Conservation (phyloP, 2,113 vertebrate species). For the Chauna torquata region DNA sequence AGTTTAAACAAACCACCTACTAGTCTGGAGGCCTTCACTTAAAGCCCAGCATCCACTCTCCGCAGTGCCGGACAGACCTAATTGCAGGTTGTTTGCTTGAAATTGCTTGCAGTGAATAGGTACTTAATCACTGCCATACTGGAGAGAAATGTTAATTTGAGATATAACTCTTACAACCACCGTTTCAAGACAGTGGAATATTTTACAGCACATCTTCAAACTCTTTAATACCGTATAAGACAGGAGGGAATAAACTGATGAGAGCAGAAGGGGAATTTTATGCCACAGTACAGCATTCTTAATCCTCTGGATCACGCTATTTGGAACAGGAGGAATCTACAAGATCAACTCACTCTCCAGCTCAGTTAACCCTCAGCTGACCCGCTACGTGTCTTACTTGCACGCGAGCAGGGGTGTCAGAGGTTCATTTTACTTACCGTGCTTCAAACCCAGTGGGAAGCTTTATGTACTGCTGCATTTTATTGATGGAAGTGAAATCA, state of each 20-base stretch:
- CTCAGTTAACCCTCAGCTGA: not conserved
- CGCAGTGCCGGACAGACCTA: not conserved
- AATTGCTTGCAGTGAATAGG: not conserved
- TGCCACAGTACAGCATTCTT: not conserved
- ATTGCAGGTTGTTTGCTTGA: rapidly evolving
- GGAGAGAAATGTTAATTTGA: not conserved
- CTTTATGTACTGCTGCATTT: not conserved
- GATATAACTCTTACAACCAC: not conserved
- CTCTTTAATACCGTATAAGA: not conserved
- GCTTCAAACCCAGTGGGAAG: not conserved
- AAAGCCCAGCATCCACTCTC: not conserved
- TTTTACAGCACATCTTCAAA: not conserved
- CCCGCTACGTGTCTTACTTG: not conserved
- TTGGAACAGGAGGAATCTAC: not conserved
- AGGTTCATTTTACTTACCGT: not conserved
- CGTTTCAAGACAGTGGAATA: not conserved
- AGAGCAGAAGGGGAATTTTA: not conserved
- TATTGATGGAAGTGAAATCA: not conserved
- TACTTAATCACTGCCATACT: not conserved
- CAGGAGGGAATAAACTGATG: not conserved
- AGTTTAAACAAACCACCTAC: not conserved
- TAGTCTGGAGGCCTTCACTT: not conserved
- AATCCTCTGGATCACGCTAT: not conserved
- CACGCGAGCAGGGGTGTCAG: not conserved
- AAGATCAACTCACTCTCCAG: not conserved